Conservation (phyloP, 2,797 vertebrate genomes). For the Aulostomus chinensis region DNA sequence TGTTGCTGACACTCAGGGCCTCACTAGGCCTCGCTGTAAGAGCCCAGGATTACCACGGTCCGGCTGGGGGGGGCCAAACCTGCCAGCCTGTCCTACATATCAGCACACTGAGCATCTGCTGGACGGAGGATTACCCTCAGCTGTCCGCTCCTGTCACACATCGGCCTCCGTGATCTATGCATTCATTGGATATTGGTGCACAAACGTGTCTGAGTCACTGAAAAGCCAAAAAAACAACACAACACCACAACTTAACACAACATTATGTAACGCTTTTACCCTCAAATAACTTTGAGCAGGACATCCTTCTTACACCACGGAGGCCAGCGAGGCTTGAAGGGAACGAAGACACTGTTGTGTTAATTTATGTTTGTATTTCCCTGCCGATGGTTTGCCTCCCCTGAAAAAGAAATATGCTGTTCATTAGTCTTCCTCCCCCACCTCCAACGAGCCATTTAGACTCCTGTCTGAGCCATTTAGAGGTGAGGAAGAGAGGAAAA, state of each 20-base stretch:
- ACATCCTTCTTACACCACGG: conserved; percentile 20
- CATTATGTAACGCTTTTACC: too few species aligned
- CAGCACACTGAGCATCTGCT: conserved; percentile 59
- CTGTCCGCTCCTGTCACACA: conserved; percentile 62
- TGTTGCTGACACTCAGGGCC: conserved; percentile 69
- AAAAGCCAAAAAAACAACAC: conserved; percentile 14
- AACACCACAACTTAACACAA: too few species aligned
- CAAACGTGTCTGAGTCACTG: conserved; percentile 8
- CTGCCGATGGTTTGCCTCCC: conserved; percentile 29
- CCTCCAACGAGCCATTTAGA: conserved; percentile 11
- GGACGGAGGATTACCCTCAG: conserved; percentile 54
- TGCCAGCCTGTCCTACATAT: conserved; percentile 45
- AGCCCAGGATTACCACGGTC: conserved; percentile 66
- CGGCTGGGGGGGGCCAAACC: conserved; percentile 62
- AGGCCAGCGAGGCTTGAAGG: neutral
- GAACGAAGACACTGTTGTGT: too few species aligned
- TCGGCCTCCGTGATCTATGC: conserved; percentile 21
- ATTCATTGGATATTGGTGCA: neutral
- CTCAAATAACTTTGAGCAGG: conserved; percentile 9
- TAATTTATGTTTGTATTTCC: conserved; percentile 33
- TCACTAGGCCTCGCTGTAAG: conserved; percentile 45
- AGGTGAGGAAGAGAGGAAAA: conserved; percentile 1
- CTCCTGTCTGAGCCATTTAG: conserved; percentile 21
- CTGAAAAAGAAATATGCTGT: conserved; percentile 19
- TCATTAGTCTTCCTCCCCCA: neutral